Base-by-base conservation (phyloP, 2,113 vertebrate species). In the Bubalus kerabau region DNA sequence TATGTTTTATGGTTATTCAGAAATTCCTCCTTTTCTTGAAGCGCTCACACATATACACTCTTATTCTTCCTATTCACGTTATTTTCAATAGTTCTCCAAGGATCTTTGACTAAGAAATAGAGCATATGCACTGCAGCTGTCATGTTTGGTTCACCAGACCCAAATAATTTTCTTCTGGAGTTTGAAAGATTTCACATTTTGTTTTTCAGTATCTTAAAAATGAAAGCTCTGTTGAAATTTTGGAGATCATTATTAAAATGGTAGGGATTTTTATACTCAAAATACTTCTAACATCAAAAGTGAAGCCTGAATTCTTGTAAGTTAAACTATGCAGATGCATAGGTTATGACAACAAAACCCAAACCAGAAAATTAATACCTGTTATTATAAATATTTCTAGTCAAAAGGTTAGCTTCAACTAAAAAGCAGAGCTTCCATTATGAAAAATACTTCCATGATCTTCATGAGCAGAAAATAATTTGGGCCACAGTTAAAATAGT, bases 131-230 rank as follows among this genome's bases (percentile, higher is more conserved):
- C 28, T 93, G 50, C 1, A 56, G 93, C 82, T 96, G 62, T 56
- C 93, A 17, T 30, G 3, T 71, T 3, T 56, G 32, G 46, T 82
- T 56, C 78, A 82, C 48, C 56, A 91, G 85, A 50, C 76, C 4
- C 81, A 81, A 76, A 82, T 32, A 6, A 62, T 52, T 67, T 97
- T 11, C 86, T 92, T 64, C 81, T 95, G 74, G 32, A 15, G 6
- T 85, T 23, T 96, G 17, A 24, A 88, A 96, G 17, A 54, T 40
- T 78, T 89, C 64, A 91, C 32, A 87, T 82, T 94, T 96, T 96
- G 32, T 48, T 93, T 94, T 92, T 82, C 23, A 40, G 54, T 67
- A 90, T 62, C 43, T 96, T 87, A 95, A 92, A 91, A 94, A 92
- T 59, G 83, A 67, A 87, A 91, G 86, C 80, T 82, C 14, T 80